Percentiles rank a stretch among this genome's conserved stretches.
Conservation (phyloP, 2,113 vertebrate genomes). For the Lanius collurio region DNA sequence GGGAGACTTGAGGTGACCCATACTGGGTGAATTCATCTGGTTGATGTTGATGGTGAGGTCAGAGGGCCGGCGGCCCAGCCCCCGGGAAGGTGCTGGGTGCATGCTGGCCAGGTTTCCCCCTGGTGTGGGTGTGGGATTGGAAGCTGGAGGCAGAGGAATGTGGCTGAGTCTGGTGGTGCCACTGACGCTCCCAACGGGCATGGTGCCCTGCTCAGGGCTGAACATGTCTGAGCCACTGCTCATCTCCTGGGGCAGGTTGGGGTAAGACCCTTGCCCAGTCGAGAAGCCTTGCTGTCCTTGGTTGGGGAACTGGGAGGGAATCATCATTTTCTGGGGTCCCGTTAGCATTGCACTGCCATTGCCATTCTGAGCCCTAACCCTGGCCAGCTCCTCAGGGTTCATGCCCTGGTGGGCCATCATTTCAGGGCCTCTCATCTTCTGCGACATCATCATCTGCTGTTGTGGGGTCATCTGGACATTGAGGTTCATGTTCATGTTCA, state of each 20-base stretch:
- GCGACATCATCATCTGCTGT: constrained; percentile 86
- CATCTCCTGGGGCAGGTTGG: constrained; percentile 79
- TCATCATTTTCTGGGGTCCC: constrained; percentile 81
- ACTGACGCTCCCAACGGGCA: constrained; percentile 74
- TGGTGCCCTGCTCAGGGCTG: constrained; percentile 79
- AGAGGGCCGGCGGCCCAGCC: constrained; percentile 82
- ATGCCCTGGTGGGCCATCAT: constrained; percentile 78
- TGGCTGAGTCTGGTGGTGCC: constrained; percentile 87
- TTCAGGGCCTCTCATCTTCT: constrained; percentile 85
- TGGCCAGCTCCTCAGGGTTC: constrained; percentile 83
- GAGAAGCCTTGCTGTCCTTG: constrained; percentile 83
- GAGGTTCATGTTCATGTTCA: constrained; percentile 88
- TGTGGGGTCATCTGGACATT: constrained; percentile 88
- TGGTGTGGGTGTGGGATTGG: constrained; percentile 54
- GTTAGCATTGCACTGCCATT: constrained; percentile 69
- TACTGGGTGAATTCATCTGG: constrained; percentile 85
- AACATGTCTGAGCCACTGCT: constrained; percentile 82
- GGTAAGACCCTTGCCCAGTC: constrained; percentile 76
- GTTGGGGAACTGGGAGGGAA: constrained; percentile 80
- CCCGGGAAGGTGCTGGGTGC: constrained; percentile 75
- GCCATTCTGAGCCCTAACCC: constrained; percentile 84
- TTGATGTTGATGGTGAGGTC: constrained; percentile 88
- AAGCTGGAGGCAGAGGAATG: constrained; percentile 77
- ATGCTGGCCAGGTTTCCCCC: constrained; percentile 60
- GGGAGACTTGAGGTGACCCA: constrained; percentile 91